These are phyloP conservation scores for Matsumyia berberina DNA, from an alignment of 2,888 invertebrate genomes.

Conservation along the genomic window DNA sequence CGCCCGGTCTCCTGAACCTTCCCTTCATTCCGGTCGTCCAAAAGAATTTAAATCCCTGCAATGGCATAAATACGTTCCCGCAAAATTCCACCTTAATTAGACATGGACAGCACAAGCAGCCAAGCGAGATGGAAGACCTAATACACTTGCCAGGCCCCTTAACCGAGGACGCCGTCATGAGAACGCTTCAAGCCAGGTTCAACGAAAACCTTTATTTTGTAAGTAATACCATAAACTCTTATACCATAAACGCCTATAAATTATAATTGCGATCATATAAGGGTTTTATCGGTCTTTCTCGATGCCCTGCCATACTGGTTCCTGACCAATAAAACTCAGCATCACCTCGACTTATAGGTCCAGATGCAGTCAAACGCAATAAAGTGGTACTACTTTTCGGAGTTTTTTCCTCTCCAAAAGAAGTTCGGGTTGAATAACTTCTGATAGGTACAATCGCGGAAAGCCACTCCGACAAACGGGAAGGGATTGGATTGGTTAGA, in stretches of 20 bases:
- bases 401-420: constrained; percentile 5
- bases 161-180: constrained; percentile 96
- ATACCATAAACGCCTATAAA: constrained; percentile 16
- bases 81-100: constrained; percentile 40
- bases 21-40: constrained; percentile 79
- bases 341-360: constrained; percentile 5
- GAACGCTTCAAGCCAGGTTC: constrained; percentile 95
- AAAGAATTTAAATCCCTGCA: constrained; percentile 82
- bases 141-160: constrained; percentile 96
- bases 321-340: constrained; percentile 17
- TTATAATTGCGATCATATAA: constrained; percentile 7
- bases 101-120: constrained; percentile 78
- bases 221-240: constrained; percentile 84
- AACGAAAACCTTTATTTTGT: constrained; percentile 94
- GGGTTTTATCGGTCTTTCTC: background rate
- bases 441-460: constrained; percentile 4
- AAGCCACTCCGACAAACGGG: background rate
- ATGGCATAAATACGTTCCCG: constrained; percentile 81
- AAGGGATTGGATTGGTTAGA: constrained; percentile 20
- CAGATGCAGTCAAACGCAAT: constrained; percentile 14
- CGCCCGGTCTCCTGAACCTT: constrained; percentile 78
- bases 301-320: constrained; percentile 1
- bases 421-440: constrained; percentile 39
- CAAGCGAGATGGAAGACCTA: constrained; percentile 91
- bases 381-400: constrained; percentile 23